Base-by-base conservation (phyloP, 2,113 vertebrate species). In the Electrona antarctica region DNA sequence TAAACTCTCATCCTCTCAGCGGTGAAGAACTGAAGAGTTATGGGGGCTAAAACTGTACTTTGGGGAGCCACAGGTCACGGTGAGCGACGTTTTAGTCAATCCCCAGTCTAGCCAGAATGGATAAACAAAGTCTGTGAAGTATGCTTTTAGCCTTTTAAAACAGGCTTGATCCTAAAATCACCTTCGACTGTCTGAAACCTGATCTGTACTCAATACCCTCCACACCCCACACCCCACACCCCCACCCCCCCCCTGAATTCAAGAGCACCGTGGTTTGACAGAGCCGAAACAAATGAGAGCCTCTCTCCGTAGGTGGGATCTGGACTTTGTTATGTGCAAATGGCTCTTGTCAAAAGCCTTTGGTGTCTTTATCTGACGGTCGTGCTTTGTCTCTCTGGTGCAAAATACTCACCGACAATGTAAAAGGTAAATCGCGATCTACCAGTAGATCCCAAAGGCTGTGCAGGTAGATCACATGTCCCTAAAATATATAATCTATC, bases 121-220 rank as follows among this genome's bases (percentile, higher is more conserved):
- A 83, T 89, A 89, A 90, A 90, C 86, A 21, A 21, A 88, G 21
- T 62, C 73, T 62, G 71, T 51, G 76, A 81, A 86, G 86, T 87
- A 78, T 88, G 84, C 85, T 88, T 90, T 88, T 88, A 90, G 83
- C 78, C 65, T 88, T 85, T 41, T 89, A 82, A 90, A 91, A 90
- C 81, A 81, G 82, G 75, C 81, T 78, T 85, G 87, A 91, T 90
- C 88, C 87, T 76, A 76, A 88, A 90, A 87, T 87, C 89, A 88
- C 90, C 84, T 84, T 84, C 64, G 76, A 88, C 88, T 82, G 79
- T 87, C 81, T 88, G 91, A 90, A 92, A 92, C 81, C 79, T 73
- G 87, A 92, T 85, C 84, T 60, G 12, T 45, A 59, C 46, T 68
- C 60, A 47, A 13, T 68, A 13, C 9, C 14, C 66, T n/a, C n/a